Evolutionary conservation across 2,797 vertebrate species (phyloP).

Genomic region (Danio jaintianensis): DNA sequence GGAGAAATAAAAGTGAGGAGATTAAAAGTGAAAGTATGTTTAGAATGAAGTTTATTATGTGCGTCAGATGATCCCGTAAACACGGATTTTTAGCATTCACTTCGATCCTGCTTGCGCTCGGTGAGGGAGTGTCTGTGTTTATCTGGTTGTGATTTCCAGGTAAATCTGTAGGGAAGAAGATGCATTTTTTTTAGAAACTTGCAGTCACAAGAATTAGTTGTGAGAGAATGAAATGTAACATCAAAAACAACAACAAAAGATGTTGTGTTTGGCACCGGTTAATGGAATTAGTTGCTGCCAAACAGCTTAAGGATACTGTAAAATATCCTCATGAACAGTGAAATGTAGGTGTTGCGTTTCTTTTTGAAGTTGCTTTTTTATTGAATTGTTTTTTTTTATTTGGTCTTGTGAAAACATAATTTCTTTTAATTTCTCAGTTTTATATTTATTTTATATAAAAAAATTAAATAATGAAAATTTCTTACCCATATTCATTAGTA

Average conservation of each 20-base stretch:
- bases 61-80: not conserved
- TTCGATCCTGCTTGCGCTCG: not conserved
- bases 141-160: constrained; percentile 70
- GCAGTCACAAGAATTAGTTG: constrained; percentile 50
- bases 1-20: not conserved
- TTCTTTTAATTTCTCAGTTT: no score
- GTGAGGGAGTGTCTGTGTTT: constrained; percentile 28
- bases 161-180: constrained; percentile 55
- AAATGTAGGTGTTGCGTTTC: not conserved
- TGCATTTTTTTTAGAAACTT: not conserved
- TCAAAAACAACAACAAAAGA: constrained; percentile 10
- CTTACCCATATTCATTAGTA: not conserved
- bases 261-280: constrained; percentile 48
- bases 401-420: no score
- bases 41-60: not conserved
- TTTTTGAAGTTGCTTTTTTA: no score
- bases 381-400: no score
- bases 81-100: not conserved
- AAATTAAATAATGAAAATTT: no score
- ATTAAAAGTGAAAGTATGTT: not conserved
- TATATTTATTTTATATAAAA: no score
- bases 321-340: constrained; percentile 54
- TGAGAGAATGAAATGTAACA: constrained; percentile 25
- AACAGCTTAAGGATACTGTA: constrained; percentile 22
- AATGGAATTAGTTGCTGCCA: constrained; percentile 62